Evolutionary conservation across 2,888 invertebrate genomes (phyloP), one percentile per base, ranked within the genome.

Genomic region (Tenthredo amoena): DNA sequence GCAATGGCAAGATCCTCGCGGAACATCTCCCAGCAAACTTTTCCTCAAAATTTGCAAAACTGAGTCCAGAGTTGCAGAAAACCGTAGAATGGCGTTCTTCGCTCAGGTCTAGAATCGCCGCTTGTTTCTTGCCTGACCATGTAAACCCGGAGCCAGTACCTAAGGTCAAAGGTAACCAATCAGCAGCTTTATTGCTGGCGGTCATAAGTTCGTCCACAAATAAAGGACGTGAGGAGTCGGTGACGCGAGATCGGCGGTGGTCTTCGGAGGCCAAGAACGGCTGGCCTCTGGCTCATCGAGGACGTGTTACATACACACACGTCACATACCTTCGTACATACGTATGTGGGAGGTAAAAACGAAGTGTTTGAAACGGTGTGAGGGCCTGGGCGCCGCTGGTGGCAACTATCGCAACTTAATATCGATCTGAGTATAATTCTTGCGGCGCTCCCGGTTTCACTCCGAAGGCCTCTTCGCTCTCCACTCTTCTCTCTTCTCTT

Each of bases 391-490:
- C 92, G 92, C 92, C 90, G 90, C 87, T 88, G 89, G 91, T 91
- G 92, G 91, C 89, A 91, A 92, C 91, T 91, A 91, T 91, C 90
- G 91, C 92, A 91, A 92, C 91, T 92, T 93, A 91, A 92, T 92
- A 92, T 92, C 92, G 92, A 92, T 91, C 92, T 89, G 87, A 90
- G 58, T 81, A 62, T 92, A 92, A 92, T 92, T 92, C 91, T 91
- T 91, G 89, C 91, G 89, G 88, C 87, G 87, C 88, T 86, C 88
- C 85, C 87, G 86, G 81, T 81, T 81, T 77, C 77, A 77, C 74
- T 31, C 43, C 55, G 77, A 55, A 77, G 77, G 88, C 88, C 88
- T 87, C 90, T 87, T 87, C 87, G 86, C 87, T 79, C 86, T 85
- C 85, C 86, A 82, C 86, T 88, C 86, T 88, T 86, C 89, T 87